phyloP scores from a whole-genome alignment of 2,888 invertebrate species.

The Hydraecia micacea region DNA sequence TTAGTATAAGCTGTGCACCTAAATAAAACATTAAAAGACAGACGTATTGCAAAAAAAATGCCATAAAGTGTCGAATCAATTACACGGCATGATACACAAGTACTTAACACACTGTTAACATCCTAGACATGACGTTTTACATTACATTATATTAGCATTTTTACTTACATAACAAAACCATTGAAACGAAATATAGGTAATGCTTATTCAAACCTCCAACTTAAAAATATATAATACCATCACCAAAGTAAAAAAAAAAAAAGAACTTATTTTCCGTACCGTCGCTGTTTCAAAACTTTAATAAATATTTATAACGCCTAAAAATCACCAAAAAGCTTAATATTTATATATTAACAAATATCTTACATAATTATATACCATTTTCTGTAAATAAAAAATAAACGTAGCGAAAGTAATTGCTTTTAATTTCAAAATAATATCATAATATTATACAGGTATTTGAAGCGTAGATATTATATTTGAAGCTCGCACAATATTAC shows the following conservation, averaged over 20 bases:
- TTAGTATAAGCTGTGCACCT: conserved; percentile 3
- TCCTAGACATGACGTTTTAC: conserved; percentile 30
- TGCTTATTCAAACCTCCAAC: conserved; percentile 11
- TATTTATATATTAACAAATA: conserved; percentile 47
- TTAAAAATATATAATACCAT: conserved; percentile 23
- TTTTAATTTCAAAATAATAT: conserved; percentile 34
- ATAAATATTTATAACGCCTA: conserved; percentile 29
- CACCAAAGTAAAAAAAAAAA: conserved; percentile 24
- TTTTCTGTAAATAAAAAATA: conserved; percentile 42
- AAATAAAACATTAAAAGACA: background rate
- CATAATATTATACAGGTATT: conserved; percentile 55
- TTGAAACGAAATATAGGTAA: conserved; percentile 19
- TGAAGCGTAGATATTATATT: conserved; percentile 58
- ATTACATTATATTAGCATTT: conserved; percentile 30
- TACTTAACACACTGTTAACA: conserved; percentile 60
- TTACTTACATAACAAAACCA: conserved; percentile 41
- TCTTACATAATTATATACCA: conserved; percentile 46
- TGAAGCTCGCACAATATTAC: conserved; percentile 60
- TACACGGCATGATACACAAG: conserved; percentile 37
- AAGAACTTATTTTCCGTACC: conserved; percentile 1
- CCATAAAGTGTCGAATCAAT: conserved; percentile 40
- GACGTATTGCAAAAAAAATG: conserved; percentile 2
- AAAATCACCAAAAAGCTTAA: conserved; percentile 46
- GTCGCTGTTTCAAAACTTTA: conserved; percentile 14
- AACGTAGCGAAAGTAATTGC: conserved; percentile 42